These are phyloP conservation scores for Tridacna crocea DNA, from an alignment of 2,888 invertebrate species.

Conservation along the genomic window DNA sequence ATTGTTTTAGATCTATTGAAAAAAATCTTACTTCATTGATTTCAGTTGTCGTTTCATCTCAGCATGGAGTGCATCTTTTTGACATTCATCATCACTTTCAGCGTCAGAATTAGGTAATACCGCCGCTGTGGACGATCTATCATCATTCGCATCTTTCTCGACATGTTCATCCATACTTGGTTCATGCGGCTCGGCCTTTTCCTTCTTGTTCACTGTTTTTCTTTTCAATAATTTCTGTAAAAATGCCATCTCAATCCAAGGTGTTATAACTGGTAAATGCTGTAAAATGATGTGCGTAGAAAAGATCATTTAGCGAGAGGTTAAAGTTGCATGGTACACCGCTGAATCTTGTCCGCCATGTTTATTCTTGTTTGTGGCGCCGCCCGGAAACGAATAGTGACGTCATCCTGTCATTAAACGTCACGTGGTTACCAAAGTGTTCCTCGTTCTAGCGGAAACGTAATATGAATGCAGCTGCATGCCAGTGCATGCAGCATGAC, in stretches of 20 bases:
- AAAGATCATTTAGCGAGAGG: background rate
- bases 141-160: too few relatives aligned
- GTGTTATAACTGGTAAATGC: background rate
- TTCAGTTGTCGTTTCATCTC: slow-evolving; percentile 16
- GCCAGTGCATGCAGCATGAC: too few relatives aligned
- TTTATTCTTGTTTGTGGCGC: background rate
- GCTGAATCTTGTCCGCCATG: background rate
- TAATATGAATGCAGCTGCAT: too few relatives aligned
- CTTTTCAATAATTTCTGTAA: slow-evolving; percentile 12
- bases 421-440: too few relatives aligned
- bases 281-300: background rate
- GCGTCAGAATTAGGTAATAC: background rate
- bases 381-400: background rate
- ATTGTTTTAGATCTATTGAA: too few relatives aligned
- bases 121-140: too few relatives aligned
- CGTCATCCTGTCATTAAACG: background rate
- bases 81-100: slow-evolving; percentile 1
- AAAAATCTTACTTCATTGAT: slow-evolving; percentile 1
- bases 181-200: background rate
- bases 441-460: too few relatives aligned
- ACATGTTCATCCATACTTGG: too few relatives aligned
- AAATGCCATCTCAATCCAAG: slow-evolving; percentile 7
- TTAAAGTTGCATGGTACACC: background rate
- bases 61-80: background rate
- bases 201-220: slow-evolving; percentile 2